phyloP scores from a whole-genome alignment of 2,113 vertebrate genomes.

The Nothoprocta perdicaria region DNA sequence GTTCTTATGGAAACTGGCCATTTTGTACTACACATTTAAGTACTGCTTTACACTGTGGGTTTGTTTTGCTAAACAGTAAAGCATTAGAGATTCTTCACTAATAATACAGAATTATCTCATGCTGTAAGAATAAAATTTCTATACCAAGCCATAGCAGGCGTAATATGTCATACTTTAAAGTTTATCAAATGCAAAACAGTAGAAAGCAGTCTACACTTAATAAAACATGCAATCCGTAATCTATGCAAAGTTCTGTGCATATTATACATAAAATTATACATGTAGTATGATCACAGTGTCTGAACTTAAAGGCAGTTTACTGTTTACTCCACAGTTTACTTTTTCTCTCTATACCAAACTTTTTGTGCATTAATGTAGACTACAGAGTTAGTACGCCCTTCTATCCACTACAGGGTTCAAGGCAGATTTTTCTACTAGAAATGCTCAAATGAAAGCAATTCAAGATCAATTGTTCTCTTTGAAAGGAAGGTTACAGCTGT shows the following conservation, averaged over 20 bases:
- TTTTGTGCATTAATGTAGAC: neutral
- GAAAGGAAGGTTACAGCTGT: constrained; percentile 58
- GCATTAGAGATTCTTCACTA: neutral
- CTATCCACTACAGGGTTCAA: constrained; percentile 16
- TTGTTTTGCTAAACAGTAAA: neutral
- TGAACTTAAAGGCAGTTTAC: neutral
- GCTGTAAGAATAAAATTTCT: neutral
- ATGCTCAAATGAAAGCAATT: constrained; percentile 48
- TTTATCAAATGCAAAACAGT: neutral
- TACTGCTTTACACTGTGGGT: neutral
- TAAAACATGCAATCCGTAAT: neutral
- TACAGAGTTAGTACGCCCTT: neutral
- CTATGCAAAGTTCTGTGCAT: neutral
- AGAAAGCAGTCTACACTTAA: neutral
- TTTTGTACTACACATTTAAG: neutral
- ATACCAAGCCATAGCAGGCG: neutral
- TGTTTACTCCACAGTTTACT: neutral
- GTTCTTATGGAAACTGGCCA: neutral
- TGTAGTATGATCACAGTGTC: neutral
- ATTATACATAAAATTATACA: neutral
- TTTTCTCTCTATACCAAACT: neutral
- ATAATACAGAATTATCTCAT: neutral
- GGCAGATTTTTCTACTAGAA: constrained; percentile 38
- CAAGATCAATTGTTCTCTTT: constrained; percentile 33
- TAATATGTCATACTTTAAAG: neutral